phyloP scores from a whole-genome alignment of 2,888 invertebrate species.

The Acanthosoma haemorrhoidale region DNA sequence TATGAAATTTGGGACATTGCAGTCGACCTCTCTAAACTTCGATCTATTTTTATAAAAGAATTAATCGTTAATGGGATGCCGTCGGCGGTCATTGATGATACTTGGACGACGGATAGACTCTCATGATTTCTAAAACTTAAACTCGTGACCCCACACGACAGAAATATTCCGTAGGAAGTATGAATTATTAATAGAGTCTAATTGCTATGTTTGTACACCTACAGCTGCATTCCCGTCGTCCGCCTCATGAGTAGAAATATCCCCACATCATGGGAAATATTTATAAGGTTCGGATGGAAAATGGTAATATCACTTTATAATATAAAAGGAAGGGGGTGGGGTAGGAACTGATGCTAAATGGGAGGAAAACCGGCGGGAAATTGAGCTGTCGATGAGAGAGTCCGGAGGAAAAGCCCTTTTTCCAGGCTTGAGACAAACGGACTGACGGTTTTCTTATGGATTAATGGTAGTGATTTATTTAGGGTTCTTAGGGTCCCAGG shows the following conservation, averaged over 20 bases:
- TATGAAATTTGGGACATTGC: too few relatives aligned
- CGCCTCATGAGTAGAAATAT: too few relatives aligned
- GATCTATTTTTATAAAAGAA: too few relatives aligned
- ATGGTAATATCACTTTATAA: background rate
- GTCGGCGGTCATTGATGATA: too few relatives aligned
- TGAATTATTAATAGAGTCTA: background rate
- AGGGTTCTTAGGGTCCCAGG: background rate
- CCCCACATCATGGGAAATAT: background rate
- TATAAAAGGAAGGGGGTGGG: background rate
- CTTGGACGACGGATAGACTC: too few relatives aligned
- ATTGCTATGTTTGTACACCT: background rate
- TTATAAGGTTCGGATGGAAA: background rate
- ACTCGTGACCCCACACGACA: background rate
- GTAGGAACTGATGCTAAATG: background rate
- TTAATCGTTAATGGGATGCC: too few relatives aligned
- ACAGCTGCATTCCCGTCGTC: too few relatives aligned
- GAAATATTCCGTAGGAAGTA: constrained; percentile 4
- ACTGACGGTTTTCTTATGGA: background rate
- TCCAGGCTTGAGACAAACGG: background rate
- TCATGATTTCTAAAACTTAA: too few relatives aligned
- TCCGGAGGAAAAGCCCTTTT: constrained; percentile 1
- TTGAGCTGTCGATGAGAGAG: constrained; percentile 3
- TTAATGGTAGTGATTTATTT: constrained; percentile 6
- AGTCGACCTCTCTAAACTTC: too few relatives aligned
- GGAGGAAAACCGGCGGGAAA: background rate